Base-by-base conservation (phyloP, 2,797 vertebrate species). In the Poeciliopsis turneri region DNA sequence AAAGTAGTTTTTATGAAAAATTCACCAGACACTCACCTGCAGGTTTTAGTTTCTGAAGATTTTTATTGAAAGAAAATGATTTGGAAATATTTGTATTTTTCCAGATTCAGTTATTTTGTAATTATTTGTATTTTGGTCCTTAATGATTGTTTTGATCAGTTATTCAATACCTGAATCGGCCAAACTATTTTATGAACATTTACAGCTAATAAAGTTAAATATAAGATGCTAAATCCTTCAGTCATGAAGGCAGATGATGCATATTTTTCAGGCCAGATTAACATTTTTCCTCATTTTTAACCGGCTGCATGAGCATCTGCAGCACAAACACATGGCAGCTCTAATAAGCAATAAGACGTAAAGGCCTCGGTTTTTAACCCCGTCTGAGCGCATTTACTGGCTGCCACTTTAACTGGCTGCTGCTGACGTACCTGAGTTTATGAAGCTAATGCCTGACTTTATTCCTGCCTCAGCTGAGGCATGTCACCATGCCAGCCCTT, bases 331-430 rank as follows among this genome's bases (percentile, higher is more conserved):
- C 87, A 84, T 87, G 84, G 82, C 55, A 28, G 79, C 72, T 77
- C 82, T 91, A 93, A 93, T 88, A 84, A 89, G 87, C 80, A 89
- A 78, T 86, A 88, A 87, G 72, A 69, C 78, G 75, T 89, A 88
- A 88, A 90, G 84, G 81, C 43, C 78, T 78, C 12, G 3, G 20
- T 82, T 88, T 87, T 84, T 83, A 86, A 88, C 85, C 88, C 76
- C 89, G 91, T 94, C 92, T 90, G 77, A 85, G 89, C 8, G 9
- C 81, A 88, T 93, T 93, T 85, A 76, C 85, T 74, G 78, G 79
- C 77, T 89, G 87, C 83, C 87, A 90, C 81, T 85, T 92, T 85
- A 81, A 57, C 82, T 23, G 74, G 76, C 83, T 80, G 77, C 78
- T 72, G 82, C 78, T 88, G 85, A 90, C 88, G 85, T 82, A 85